Evolutionary conservation across 2,888 invertebrate species (phyloP).

Genomic region (Phania funesta): DNA sequence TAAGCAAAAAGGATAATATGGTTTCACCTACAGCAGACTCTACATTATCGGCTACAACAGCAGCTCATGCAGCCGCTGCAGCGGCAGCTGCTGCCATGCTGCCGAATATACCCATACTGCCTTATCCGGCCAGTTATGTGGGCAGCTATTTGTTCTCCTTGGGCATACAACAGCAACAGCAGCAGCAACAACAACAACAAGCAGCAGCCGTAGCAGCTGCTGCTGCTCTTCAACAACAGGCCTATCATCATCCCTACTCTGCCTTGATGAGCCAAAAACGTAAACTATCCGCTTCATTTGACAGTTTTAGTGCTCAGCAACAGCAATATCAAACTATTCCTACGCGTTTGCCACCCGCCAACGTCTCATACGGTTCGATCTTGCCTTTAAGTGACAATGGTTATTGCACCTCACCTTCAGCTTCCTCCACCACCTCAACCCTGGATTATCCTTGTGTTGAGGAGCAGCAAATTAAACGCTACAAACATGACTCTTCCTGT

Average conservation of each 20-base stretch:
- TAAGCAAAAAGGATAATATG: constrained; percentile 76
- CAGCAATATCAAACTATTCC: constrained; percentile 54
- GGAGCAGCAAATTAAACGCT: constrained; percentile 73
- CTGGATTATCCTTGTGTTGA: constrained; percentile 74
- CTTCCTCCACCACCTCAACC: constrained; percentile 74
- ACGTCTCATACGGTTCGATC: constrained; percentile 51
- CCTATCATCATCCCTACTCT: constrained; percentile 74
- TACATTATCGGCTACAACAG: constrained; percentile 34
- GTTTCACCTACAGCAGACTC: constrained; percentile 73
- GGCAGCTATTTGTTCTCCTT: constrained; percentile 84
- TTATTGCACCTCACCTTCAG: constrained; percentile 79
- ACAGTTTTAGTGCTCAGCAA: constrained; percentile 70
- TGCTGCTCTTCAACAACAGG: constrained; percentile 69
- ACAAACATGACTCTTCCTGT: constrained; percentile 74
- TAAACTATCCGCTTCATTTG: constrained; percentile 69
- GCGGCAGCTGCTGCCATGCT: constrained; percentile 78
- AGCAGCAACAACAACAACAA: constrained; percentile 72
- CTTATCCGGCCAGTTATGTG: constrained; percentile 85
- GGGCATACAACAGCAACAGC: constrained; percentile 83
- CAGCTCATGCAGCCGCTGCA: constrained; percentile 80
- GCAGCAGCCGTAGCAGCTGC: constrained; percentile 71
- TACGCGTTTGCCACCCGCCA: constrained; percentile 43
- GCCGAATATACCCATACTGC: constrained; percentile 81
- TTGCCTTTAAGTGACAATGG: constrained; percentile 67
- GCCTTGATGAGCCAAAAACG: constrained; percentile 73